These are phyloP conservation scores for Micropterix aruncella DNA, from an alignment of 2,888 invertebrate genomes.

Conservation along the genomic window DNA sequence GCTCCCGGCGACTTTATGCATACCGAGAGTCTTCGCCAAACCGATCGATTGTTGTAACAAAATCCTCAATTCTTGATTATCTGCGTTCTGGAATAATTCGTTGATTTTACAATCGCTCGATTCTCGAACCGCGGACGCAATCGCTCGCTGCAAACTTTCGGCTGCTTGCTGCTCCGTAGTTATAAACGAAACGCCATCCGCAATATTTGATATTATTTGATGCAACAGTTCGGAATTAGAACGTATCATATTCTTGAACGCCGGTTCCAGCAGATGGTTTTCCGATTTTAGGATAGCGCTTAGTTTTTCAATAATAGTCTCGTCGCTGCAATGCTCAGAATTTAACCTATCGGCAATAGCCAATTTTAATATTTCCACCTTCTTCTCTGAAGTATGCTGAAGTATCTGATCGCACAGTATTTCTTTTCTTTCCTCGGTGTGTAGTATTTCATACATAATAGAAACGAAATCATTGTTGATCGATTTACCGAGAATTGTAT, in stretches of 20 bases:
- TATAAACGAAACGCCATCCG: conserved; percentile 41
- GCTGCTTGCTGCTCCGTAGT: conserved; percentile 49
- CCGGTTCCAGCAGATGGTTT: conserved; percentile 42
- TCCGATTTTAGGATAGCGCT: conserved; percentile 48
- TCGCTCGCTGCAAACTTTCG: conserved; percentile 50
- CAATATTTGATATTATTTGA: conserved; percentile 44
- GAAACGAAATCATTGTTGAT: conserved; percentile 33
- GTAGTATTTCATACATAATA: conserved; percentile 34
- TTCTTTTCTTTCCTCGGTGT: conserved; percentile 36
- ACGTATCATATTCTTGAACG: conserved; percentile 50
- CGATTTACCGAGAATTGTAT: conserved; percentile 33
- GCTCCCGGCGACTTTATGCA: conserved; percentile 45
- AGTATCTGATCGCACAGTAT: conserved; percentile 32
- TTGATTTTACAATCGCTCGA: conserved; percentile 43
- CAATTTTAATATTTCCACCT: conserved; percentile 47
- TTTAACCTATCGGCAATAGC: conserved; percentile 31
- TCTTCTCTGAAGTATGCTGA: conserved; percentile 38
- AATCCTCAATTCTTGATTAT: conserved; percentile 29
- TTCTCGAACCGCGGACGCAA: conserved; percentile 49
- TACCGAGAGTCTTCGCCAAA: conserved; percentile 53
- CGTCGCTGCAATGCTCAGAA: conserved; percentile 34
- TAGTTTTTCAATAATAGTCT: conserved; percentile 47
- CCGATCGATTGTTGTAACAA: conserved; percentile 49
- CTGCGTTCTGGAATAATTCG: conserved; percentile 34
- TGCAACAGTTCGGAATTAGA: conserved; percentile 44